A percentile compares a stretch with the other conserved stretches of the same genome.
Conservation (phyloP, 2,797 vertebrate genomes). For the Sebastes miniatus region DNA sequence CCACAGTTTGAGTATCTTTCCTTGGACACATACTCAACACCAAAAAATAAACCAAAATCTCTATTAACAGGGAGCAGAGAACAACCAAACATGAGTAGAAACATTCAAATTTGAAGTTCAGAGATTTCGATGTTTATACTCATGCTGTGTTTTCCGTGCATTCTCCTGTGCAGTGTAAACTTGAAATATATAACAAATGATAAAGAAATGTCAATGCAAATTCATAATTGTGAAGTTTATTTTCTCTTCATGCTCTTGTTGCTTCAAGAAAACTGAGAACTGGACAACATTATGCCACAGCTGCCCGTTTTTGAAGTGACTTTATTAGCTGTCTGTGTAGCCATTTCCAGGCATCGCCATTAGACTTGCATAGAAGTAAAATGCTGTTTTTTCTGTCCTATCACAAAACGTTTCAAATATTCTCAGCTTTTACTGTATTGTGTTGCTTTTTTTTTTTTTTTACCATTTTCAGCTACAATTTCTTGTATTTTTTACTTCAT, state of each 20-base stretch:
- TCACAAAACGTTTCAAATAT: not conserved
- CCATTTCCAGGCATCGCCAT: not conserved
- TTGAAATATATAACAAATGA: conserved; percentile 18
- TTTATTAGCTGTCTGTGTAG: not conserved
- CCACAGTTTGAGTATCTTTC: not conserved
- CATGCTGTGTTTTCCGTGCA: conserved; percentile 9
- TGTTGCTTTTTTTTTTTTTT: not conserved
- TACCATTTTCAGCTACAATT: not conserved
- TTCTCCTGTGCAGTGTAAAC: conserved; percentile 25
- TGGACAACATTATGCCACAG: not conserved
- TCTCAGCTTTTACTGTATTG: not conserved
- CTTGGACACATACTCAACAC: not conserved
- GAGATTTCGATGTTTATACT: conserved; percentile 22
- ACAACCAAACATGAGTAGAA: conserved; percentile 2
- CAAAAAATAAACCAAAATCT: conserved; percentile 28
- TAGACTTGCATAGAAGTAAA: not conserved
- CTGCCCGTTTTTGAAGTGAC: not conserved
- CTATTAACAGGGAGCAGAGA: conserved; percentile 12
- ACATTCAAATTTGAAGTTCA: not conserved
- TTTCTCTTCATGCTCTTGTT: not conserved
- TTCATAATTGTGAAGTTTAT: conserved; percentile 1
- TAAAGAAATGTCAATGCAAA: conserved; percentile 26
- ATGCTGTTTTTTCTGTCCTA: not conserved
- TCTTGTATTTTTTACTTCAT: conserved; percentile 1
- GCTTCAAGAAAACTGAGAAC: not conserved